These are phyloP conservation scores for Anoplophora glabripennis DNA, from an alignment of 1,140 invertebrate genomes.

Conservation along the genomic window DNA sequence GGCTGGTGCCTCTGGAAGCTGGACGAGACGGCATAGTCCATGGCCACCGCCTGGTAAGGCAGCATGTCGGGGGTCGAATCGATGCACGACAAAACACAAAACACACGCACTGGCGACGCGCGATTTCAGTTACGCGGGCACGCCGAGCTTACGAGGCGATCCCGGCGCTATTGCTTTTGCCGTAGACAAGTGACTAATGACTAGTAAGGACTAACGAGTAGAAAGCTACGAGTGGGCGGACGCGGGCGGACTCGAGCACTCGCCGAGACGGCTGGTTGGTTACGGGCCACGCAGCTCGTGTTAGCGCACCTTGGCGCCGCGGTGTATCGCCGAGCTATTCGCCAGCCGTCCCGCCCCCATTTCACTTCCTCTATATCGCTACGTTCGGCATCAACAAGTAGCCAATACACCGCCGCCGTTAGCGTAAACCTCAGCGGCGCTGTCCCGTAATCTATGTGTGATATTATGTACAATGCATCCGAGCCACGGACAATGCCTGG, in stretches of 20 bases:
- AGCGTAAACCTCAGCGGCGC: not conserved
- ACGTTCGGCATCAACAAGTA: conserved; percentile 46
- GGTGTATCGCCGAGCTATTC: conserved; percentile 36
- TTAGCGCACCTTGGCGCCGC: conserved; percentile 31
- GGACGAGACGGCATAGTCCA: conserved; percentile 77
- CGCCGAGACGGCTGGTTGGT: conserved; percentile 39
- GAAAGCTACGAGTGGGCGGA: conserved; percentile 24
- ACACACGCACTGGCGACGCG: not conserved
- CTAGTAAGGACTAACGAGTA: conserved; percentile 27
- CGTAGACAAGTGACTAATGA: conserved; percentile 42
- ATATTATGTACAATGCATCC: conserved; percentile 6
- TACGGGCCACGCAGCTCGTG: conserved; percentile 34
- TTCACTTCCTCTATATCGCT: not conserved
- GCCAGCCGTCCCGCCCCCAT: conserved; percentile 28
- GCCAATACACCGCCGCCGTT: conserved; percentile 45
- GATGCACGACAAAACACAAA: conserved; percentile 2
- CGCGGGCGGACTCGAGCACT: conserved; percentile 26
- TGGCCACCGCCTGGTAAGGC: conserved; percentile 82
- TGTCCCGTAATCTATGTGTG: conserved; percentile 12
- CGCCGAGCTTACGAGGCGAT: not conserved
- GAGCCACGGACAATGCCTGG: no score
- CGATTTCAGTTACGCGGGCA: not conserved
- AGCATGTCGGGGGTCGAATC: conserved; percentile 58
- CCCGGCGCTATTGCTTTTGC: conserved; percentile 23
- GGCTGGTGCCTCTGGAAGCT: conserved; percentile 72